A percentile compares a stretch with the other conserved stretches of the same genome.
These are phyloP conservation scores for Ciconia stormi DNA, from an alignment of 2,113 vertebrate genomes.

Conservation along the genomic window DNA sequence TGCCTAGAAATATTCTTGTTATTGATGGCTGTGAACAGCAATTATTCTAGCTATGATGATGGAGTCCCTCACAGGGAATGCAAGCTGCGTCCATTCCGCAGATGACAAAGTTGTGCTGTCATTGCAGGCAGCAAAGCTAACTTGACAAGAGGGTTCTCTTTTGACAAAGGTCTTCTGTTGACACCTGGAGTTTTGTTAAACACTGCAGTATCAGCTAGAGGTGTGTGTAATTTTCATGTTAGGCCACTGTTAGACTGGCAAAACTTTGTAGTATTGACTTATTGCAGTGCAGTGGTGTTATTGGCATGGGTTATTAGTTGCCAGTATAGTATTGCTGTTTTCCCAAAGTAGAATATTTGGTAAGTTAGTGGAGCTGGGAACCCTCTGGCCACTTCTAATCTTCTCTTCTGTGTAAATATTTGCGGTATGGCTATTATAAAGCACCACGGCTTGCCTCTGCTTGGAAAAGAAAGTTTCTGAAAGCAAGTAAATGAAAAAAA, in stretches of 20 bases:
- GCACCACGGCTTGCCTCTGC: not conserved
- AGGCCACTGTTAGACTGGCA: not conserved
- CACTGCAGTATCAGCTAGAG: not conserved
- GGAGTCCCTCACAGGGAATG: not conserved
- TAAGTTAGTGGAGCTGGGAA: not conserved
- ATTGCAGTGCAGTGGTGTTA: not conserved
- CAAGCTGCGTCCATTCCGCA: not conserved
- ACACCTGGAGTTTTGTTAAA: not conserved
- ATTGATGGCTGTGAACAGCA: not conserved
- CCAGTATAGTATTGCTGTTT: not conserved
- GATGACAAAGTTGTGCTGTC: not conserved
- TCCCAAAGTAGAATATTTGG: not conserved
- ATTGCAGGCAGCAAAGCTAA: not conserved
- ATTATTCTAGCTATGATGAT: too few species aligned
- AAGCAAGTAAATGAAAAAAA: not conserved
- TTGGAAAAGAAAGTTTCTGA: not conserved
- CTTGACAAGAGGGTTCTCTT: not conserved
- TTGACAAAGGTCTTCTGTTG: not conserved
- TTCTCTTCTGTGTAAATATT: not conserved
- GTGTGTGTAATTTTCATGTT: not conserved
- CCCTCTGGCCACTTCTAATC: not conserved
- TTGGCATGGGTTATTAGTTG: not conserved
- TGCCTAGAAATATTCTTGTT: not conserved
- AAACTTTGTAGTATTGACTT: not conserved
- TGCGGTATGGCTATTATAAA: not conserved